Evolutionary conservation across 2,797 vertebrate species (phyloP).

Genomic region (Gambelia wislizenii): DNA sequence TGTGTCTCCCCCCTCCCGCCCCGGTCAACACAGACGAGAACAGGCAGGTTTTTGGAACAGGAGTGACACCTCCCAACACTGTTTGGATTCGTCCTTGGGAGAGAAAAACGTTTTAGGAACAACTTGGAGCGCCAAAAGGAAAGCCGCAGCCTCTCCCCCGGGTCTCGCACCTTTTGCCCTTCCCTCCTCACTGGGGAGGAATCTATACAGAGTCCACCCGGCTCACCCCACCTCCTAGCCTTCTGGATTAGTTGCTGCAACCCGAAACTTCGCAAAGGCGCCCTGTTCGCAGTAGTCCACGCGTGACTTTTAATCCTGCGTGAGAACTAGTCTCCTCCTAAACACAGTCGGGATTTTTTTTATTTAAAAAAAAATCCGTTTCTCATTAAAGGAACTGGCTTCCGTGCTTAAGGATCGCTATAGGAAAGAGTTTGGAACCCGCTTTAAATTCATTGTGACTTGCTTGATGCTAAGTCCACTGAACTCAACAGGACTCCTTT

Average conservation of each 20-base stretch:
- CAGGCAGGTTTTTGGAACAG: not conserved
- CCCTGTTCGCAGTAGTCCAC: not conserved
- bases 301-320: too few species aligned
- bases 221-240: not conserved
- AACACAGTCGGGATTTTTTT: too few species aligned
- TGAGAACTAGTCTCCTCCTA: too few species aligned
- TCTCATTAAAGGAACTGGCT: not conserved
- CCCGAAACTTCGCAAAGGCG: too few species aligned
- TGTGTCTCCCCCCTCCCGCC: not conserved
- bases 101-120: not conserved
- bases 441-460: not conserved
- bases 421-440: not conserved
- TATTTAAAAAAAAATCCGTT: not conserved
- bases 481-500: not conserved
- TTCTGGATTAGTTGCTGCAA: conserved; percentile 13
- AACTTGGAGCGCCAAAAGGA: not conserved
- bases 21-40: not conserved
- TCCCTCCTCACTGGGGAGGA: too few species aligned
- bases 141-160: not conserved
- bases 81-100: not conserved
- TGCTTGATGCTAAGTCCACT: not conserved
- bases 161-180: too few species aligned
- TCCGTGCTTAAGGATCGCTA: not conserved
- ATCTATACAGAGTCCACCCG: too few species aligned
- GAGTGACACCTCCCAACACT: not conserved